phyloP scores from a whole-genome alignment of 1,140 invertebrate species.

The Neodiprion virginianus region DNA sequence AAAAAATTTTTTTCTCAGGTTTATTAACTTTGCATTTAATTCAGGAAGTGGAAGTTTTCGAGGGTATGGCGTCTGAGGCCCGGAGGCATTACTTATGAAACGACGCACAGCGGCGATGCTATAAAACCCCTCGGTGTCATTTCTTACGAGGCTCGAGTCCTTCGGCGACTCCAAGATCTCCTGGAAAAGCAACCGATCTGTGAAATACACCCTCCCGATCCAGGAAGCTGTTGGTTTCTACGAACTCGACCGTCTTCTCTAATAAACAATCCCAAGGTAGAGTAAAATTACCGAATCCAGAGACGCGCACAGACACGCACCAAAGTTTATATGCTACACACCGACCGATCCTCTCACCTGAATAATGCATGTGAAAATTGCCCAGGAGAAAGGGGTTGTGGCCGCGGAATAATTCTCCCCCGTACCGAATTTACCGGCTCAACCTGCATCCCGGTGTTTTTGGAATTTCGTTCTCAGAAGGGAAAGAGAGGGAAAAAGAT shows the following conservation, averaged over 20 bases:
- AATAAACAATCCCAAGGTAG: not conserved
- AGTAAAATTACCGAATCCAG: not conserved
- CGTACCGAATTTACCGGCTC: no score
- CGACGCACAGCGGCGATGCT: slow-evolving; percentile 19
- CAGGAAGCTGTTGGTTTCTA: no score
- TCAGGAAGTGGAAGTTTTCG: slow-evolving; percentile 32
- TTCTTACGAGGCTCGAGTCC: not conserved
- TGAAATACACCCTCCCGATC: no score
- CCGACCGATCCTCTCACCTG: not conserved
- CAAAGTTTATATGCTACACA: no score
- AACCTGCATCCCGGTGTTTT: no score
- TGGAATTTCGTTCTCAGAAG: no score
- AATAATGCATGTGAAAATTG: slow-evolving; percentile 4
- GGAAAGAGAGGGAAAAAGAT: no score
- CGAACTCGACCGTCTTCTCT: not conserved
- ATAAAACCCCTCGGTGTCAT: not conserved
- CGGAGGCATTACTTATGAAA: slow-evolving; percentile 27
- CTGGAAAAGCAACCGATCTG: no score
- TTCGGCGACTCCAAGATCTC: no score
- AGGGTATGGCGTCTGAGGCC: slow-evolving; percentile 14
- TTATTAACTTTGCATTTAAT: slow-evolving; percentile 45
- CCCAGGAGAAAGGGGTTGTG: not conserved
- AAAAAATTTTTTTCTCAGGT: slow-evolving; percentile 38
- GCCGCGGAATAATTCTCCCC: not conserved
- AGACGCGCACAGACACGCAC: no score